Conservation (phyloP, 2,888 invertebrate genomes). For the Caenorhabditis doughertyi region DNA sequence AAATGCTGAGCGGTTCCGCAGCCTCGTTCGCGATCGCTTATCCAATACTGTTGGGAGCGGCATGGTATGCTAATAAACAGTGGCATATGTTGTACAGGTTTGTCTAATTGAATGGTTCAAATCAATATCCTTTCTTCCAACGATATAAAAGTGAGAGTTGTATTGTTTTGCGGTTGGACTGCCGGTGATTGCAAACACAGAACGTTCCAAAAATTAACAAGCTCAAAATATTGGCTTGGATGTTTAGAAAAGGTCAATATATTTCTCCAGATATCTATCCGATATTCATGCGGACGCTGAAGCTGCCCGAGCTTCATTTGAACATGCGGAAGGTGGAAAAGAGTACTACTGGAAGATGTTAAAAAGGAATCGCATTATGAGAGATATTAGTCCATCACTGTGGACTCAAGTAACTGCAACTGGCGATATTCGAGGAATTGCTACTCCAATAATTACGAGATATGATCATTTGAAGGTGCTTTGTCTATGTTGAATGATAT, state of each 20-base stretch:
- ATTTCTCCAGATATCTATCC: conserved; percentile 77
- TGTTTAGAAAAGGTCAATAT: no score
- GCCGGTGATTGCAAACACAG: no score
- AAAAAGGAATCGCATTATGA: conserved; percentile 75
- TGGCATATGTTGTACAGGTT: conserved; percentile 79
- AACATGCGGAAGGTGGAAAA: conserved; percentile 79
- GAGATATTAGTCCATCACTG: conserved; percentile 68
- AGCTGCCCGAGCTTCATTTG: conserved; percentile 75
- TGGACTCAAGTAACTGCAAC: conserved; percentile 74
- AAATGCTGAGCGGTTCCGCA: conserved; percentile 69
- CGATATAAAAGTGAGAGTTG: no score
- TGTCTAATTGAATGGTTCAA: no score
- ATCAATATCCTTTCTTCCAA: neutral
- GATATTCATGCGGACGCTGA: conserved; percentile 78
- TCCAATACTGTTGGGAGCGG: conserved; percentile 68
- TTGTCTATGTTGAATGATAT: neutral
- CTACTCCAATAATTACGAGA: conserved; percentile 75
- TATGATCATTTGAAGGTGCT: conserved; percentile 75
- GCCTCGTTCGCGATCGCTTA: conserved; percentile 75
- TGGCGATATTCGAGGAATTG: conserved; percentile 76
- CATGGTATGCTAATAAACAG: conserved; percentile 73
- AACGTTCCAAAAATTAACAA: no score
- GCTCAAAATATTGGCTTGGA: no score
- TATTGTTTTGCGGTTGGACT: no score
- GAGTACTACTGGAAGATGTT: conserved; percentile 80